A percentile compares a stretch with the other conserved stretches of the same genome.
Conservation (phyloP, 2,113 vertebrate species). For the Calidris pugnax region DNA sequence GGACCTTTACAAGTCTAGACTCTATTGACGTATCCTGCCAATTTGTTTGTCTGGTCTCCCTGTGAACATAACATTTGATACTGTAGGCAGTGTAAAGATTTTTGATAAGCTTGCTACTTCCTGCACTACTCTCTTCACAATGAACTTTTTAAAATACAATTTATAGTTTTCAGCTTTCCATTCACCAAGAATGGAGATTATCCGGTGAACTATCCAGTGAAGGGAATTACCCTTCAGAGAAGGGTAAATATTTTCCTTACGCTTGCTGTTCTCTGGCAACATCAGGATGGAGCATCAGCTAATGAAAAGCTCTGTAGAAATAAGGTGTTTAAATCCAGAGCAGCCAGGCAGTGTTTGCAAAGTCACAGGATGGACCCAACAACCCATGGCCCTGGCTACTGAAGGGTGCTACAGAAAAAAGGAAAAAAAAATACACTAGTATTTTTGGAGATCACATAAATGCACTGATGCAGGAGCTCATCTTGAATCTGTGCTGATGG, state of each 20-base stretch:
- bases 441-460: not conserved
- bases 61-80: slow-evolving; percentile 31
- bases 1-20: slow-evolving; percentile 21
- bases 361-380: not conserved
- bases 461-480: not conserved
- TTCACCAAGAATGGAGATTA: not conserved
- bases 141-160: not conserved
- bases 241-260: not conserved
- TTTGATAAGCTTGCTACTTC: slow-evolving; percentile 40
- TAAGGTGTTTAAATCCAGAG: not conserved
- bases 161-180: not conserved
- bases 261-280: not conserved
- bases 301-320: not conserved
- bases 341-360: not conserved
- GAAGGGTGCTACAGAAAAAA: not conserved
- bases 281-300: not conserved
- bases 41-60: slow-evolving; percentile 38
- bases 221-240: not conserved
- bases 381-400: not conserved
- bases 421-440: not conserved
- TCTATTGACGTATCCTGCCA: not conserved
- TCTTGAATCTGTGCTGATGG: not conserved
- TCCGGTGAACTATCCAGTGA: not conserved
- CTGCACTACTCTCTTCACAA: not conserved
- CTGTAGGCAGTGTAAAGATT: not conserved